Conservation (phyloP, 2,888 invertebrate species). For the Ophion costatus region DNA sequence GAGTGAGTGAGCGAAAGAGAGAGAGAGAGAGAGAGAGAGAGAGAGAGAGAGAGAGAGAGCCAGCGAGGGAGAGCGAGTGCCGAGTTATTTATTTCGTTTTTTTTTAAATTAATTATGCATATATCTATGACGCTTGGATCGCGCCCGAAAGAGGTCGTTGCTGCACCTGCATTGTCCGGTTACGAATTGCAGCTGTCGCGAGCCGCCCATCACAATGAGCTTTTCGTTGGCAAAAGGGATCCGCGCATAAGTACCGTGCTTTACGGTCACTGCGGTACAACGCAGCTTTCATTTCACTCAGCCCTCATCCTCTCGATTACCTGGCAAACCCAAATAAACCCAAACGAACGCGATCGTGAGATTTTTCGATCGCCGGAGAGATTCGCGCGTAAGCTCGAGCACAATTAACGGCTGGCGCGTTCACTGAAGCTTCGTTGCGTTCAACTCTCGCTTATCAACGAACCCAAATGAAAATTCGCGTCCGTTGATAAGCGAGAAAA, state of each 20-base stretch:
- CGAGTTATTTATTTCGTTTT: constrained; percentile 51
- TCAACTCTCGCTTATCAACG: too few species aligned
- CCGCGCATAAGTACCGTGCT: neutral
- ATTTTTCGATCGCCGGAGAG: neutral
- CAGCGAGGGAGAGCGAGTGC: constrained; percentile 24
- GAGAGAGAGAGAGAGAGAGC: constrained; percentile 11
- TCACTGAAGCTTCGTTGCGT: too few species aligned
- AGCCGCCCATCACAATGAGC: constrained; percentile 40
- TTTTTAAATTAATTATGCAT: constrained; percentile 70
- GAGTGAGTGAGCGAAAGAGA: constrained; percentile 24
- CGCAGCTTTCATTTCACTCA: too few species aligned
- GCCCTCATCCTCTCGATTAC: too few species aligned
- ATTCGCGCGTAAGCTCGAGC: too few species aligned
- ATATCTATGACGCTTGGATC: constrained; percentile 69
- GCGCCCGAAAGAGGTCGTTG: constrained; percentile 52
- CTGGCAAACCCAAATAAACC: neutral
- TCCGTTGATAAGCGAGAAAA: too few species aligned
- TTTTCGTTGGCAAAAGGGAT: constrained; percentile 38
- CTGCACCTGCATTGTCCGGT: constrained; percentile 78
- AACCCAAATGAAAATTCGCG: too few species aligned
- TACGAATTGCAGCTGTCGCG: constrained; percentile 73
- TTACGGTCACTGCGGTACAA: too few species aligned
- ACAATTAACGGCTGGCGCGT: too few species aligned
- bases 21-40: constrained; percentile 26
- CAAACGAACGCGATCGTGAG: neutral